A percentile compares a stretch with the other conserved stretches of the same genome.
phyloP scores from a whole-genome alignment of 2,888 invertebrate genomes.

The Seira ritae region DNA sequence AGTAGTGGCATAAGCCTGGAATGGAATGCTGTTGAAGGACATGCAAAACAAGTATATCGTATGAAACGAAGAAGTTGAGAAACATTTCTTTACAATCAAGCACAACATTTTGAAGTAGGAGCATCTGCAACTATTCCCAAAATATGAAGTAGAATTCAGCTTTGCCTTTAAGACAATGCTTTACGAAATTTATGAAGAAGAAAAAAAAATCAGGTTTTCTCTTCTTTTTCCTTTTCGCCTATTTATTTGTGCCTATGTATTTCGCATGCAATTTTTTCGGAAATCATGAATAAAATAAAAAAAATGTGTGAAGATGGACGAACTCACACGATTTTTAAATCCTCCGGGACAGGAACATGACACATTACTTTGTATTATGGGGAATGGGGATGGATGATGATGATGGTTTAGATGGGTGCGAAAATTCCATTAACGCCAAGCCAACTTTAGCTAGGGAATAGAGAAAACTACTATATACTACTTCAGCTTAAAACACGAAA shows the following conservation, averaged over 20 bases:
- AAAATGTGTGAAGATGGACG: conserved; percentile 32
- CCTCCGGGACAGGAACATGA: conserved; percentile 43
- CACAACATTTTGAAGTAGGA: too few relatives aligned
- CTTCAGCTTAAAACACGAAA: not conserved
- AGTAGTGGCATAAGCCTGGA: too few relatives aligned
- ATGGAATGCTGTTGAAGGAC: not conserved
- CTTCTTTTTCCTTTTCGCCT: conserved; percentile 8
- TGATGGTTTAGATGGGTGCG: conserved; percentile 18
- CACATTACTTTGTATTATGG: conserved; percentile 37
- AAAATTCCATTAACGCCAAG: not conserved
- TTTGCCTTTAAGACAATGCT: too few relatives aligned
- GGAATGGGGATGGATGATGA: too few relatives aligned
- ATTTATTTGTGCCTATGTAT: not conserved
- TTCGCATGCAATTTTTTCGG: not conserved
- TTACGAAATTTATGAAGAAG: not conserved
- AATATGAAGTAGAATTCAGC: not conserved
- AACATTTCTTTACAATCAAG: too few relatives aligned
- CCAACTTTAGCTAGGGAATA: too few relatives aligned
- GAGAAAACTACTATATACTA: too few relatives aligned
- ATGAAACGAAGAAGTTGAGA: too few relatives aligned
- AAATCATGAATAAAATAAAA: conserved; percentile 8
- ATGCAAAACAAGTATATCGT: not conserved
- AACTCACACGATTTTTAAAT: conserved; percentile 44
- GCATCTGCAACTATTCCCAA: conserved; percentile 54
- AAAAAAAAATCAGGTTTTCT: not conserved